phyloP scores from a whole-genome alignment of 2,888 invertebrate species.

The Dioctria rufipes region DNA sequence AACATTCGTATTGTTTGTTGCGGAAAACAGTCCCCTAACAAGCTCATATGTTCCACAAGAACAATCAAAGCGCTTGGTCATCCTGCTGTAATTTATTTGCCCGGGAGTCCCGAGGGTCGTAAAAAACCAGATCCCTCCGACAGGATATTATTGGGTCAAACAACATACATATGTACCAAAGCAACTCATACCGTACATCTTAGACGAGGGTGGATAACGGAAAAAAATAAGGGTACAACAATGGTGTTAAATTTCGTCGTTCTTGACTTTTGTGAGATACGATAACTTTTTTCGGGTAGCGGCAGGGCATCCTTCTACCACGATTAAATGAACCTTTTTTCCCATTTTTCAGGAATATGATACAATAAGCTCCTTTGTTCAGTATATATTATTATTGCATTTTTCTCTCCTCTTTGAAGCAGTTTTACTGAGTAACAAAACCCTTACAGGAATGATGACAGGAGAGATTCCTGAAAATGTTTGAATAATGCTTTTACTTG shows the following conservation, averaged over 20 bases:
- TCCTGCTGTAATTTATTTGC: constrained; percentile 56
- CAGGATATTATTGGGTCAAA: constrained; percentile 38
- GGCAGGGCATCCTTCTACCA: neutral
- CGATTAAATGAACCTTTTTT: neutral
- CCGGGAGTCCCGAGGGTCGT: constrained; percentile 50
- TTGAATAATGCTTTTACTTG: neutral
- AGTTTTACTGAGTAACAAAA: neutral
- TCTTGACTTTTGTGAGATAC: constrained; percentile 32
- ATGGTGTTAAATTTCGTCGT: constrained; percentile 47
- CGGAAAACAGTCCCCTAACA: constrained; percentile 55
- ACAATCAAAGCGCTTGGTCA: constrained; percentile 58
- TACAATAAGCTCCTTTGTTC: constrained; percentile 47
- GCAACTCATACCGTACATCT: constrained; percentile 2
- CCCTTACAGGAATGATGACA: constrained; percentile 20
- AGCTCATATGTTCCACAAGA: constrained; percentile 57
- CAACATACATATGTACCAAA: constrained; percentile 33
- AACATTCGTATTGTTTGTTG: constrained; percentile 43
- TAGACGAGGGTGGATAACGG: neutral
- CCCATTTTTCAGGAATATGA: constrained; percentile 48
- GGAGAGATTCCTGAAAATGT: neutral
- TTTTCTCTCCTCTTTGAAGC: constrained; percentile 16
- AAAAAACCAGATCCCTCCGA: constrained; percentile 38
- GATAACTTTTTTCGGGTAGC: neutral
- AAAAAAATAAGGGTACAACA: constrained; percentile 33
- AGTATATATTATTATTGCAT: constrained; percentile 48